Base-by-base conservation (phyloP, 2,888 invertebrate species). In the Oxyteleia sp. region DNA sequence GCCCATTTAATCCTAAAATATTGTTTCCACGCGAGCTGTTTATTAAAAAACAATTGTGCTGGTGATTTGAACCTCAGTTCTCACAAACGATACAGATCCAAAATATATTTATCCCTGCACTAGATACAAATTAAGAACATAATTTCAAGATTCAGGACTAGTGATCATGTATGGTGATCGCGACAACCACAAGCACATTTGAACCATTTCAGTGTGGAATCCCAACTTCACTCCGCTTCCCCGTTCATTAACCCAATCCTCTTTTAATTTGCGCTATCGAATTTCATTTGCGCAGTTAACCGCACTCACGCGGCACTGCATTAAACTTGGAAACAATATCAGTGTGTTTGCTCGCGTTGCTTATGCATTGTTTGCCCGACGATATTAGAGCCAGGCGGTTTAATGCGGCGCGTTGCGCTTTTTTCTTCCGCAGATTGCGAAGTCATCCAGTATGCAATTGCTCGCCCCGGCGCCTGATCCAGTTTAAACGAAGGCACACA, bases 391-490 rank as follows among this genome's bases (percentile, higher is more conserved):
- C n/a, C 26, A 23, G 11, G 15, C 10, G 18, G 29, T 16, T 55
- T 43, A 49, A 53, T 29, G 53, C 29, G 15, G 18, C 29, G 15
- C 10, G 10, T 8, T 32, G 32, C 45, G 41, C 16, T 55, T 69
- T 55, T 15, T 71, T 82, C 74, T 76, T 81, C 88, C 87, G 7
- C 90, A 93, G 93, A 92, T 93, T 57, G 92, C 93, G 15, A 92
- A 89, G 76, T 93, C 93, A 76, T 92, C 92, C 59, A 93, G 93
- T 76, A 93, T 93, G 92, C 93, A 93, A 66, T 84, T 93, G 43
- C 91, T 93, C 38, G 92, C 92, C 18, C 92, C 93, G 15, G 88
- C 91, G 2, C 93, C 93, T 4, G 92, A 93, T 86, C 92, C 93
- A 8, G 93, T 93, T 29, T 93, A 92, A 32, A 89, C 72, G 26